Conservation (phyloP, 2,888 invertebrate species). For the Watsonalla cultraria region DNA sequence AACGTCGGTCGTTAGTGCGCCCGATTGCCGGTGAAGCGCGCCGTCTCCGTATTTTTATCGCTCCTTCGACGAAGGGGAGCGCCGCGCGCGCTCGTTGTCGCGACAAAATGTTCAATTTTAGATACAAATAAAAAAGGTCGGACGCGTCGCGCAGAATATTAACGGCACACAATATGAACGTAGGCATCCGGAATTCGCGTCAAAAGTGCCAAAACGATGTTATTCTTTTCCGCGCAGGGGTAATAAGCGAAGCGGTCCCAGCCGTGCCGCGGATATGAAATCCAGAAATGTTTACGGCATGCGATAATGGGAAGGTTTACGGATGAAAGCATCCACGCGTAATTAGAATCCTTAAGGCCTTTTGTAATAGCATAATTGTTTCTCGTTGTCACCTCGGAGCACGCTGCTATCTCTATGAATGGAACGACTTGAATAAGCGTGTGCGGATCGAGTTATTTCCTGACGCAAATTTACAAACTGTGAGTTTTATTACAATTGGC, state of each 20-base stretch:
- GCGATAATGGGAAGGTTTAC: slow-evolving; percentile 66
- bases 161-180: slow-evolving; percentile 77
- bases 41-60: slow-evolving; percentile 67
- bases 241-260: slow-evolving; percentile 69
- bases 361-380: slow-evolving; percentile 70
- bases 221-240: slow-evolving; percentile 75
- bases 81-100: slow-evolving; percentile 68
- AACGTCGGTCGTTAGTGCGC: slow-evolving; percentile 50
- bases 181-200: slow-evolving; percentile 74
- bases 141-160: slow-evolving; percentile 75
- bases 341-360: slow-evolving; percentile 71
- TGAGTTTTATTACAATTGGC: slow-evolving; percentile 34
- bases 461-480: slow-evolving; percentile 28
- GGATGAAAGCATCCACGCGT: slow-evolving; percentile 61
- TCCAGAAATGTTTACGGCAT: slow-evolving; percentile 73
- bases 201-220: slow-evolving; percentile 76
- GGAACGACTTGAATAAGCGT: slow-evolving; percentile 50
- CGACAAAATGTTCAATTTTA: slow-evolving; percentile 79
- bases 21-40: slow-evolving; percentile 49
- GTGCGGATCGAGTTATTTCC: slow-evolving; percentile 39
- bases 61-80: slow-evolving; percentile 59
- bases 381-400: slow-evolving; percentile 63
- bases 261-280: slow-evolving; percentile 74
- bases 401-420: slow-evolving; percentile 63
- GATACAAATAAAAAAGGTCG: slow-evolving; percentile 79